These are phyloP conservation scores for Cordylochernes scorpioides DNA, from an alignment of 2,888 invertebrate species.

Conservation along the genomic window DNA sequence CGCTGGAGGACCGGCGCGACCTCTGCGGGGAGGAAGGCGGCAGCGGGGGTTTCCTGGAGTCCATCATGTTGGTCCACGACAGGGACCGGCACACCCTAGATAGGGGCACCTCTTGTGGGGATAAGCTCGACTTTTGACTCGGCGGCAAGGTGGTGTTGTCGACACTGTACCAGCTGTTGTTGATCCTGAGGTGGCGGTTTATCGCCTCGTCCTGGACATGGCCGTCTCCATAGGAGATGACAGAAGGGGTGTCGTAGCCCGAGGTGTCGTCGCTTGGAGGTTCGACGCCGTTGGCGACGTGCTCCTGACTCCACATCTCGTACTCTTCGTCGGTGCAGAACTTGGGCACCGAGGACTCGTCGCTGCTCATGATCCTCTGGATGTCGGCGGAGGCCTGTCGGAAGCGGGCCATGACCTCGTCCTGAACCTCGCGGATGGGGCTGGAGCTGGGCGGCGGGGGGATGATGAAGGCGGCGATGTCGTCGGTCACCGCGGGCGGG, in stretches of 20 bases:
- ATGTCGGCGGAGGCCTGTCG: slow-evolving; percentile 16
- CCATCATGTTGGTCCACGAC: slow-evolving; percentile 8
- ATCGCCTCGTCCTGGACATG: no score
- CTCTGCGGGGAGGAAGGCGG: no score
- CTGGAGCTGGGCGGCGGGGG: slow-evolving; percentile 36
- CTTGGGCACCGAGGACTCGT: slow-evolving; percentile 7
- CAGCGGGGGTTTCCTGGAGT: no score
- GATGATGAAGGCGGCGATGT: slow-evolving; percentile 57
- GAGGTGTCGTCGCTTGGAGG: no score
- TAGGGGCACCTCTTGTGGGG: slow-evolving; percentile 1
- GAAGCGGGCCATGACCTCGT: slow-evolving; percentile 15
- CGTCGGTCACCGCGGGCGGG: slow-evolving; percentile 33
- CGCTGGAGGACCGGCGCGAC: no score
- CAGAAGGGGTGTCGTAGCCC: no score
- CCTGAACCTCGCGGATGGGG: slow-evolving; percentile 10
- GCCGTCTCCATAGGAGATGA: no score
- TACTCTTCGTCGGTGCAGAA: no score
- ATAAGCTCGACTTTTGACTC: slow-evolving; percentile 1
- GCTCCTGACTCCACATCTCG: no score
- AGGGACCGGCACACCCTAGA: slow-evolving; percentile 2
- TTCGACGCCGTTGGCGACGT: no score
- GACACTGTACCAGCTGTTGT: neutral
- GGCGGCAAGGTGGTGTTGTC: slow-evolving; percentile 1
- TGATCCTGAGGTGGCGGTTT: no score
- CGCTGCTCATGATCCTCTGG: slow-evolving; percentile 10